Evolutionary conservation across 2,888 invertebrate genomes (phyloP), one percentile per base, ranked within the genome.

Genomic region (Caenorhabditis auriculariae): DNA sequence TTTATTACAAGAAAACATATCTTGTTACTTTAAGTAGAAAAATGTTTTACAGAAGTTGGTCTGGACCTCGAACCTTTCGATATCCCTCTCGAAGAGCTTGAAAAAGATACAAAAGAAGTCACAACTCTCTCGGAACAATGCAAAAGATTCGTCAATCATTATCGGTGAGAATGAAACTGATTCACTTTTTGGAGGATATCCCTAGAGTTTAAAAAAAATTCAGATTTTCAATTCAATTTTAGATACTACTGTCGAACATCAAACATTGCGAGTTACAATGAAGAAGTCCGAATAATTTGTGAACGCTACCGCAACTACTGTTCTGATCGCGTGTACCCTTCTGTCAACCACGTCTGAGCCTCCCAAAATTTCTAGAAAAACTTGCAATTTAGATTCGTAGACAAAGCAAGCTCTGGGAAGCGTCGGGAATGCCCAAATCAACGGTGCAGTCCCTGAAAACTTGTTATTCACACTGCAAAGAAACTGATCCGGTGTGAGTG

Each of bases 241-340:
- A 72, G 70, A 35, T 75, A 76, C 51, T 76, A 76, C 56, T 76
- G 76, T 50, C 68, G 70, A 24, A 58, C 62, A 12, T 75, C 74
- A 15, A 76, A 76, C 57, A 72, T 76, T 21, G 76, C 74, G 37
- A 70, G 60, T 9, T 76, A 76, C 55, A 76, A 76, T 41, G 76
- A 76, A 48, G 76, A 76, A 48, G 61, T 76, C n/a, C 64, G 76
- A 21, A 75, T 76, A 42, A 74, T 76, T 19, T 76, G 76, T 38
- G 76, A 76, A 54, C 48, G 76, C 5, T 76, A 75, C 49, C 50
- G 74, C 17, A 66, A 69, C 1, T 69, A 76, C 42, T 76, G 76
- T 50, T 67, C 73, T 4, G 73, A 76, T 51, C 52, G 75, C 4
- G 69, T 75, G 2, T 74, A 74, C 26, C 72, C 75, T 7, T 53